A percentile compares a stretch with the other conserved stretches of the same genome.
Conservation (phyloP, 2,113 vertebrate species). For the Odontesthes bonariensis region DNA sequence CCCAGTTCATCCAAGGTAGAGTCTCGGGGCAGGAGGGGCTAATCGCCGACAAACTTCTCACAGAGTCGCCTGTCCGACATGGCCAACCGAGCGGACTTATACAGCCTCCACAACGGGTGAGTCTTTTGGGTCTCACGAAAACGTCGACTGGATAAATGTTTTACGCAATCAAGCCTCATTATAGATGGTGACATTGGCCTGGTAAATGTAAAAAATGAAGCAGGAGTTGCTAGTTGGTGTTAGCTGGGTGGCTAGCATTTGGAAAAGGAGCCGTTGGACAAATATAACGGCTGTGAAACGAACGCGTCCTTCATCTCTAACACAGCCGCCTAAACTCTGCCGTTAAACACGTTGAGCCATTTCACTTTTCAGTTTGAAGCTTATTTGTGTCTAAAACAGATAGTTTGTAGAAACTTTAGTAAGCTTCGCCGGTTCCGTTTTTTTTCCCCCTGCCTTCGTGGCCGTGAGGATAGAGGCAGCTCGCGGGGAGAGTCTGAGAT, state of each 20-base stretch:
- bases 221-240: slow-evolving; percentile 35
- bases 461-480: background rate
- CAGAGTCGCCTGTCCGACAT: background rate
- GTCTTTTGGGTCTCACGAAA: background rate
- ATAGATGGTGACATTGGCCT: background rate
- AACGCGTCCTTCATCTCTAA: background rate
- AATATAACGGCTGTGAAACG: background rate
- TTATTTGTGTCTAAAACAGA: background rate
- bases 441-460: background rate
- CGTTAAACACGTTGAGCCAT: background rate
- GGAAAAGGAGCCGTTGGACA: background rate
- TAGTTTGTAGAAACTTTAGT: background rate
- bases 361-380: background rate
- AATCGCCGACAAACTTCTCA: background rate
- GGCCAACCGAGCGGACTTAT: background rate
- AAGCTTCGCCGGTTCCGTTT: background rate
- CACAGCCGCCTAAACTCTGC: background rate
- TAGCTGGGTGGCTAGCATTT: slow-evolving; percentile 42
- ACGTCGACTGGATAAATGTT: background rate
- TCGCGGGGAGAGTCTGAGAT: background rate
- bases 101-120: slow-evolving; percentile 30
- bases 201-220: background rate
- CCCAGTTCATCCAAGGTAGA: background rate
- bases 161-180: background rate
- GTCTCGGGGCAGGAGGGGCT: slow-evolving; percentile 44